Evolutionary conservation across 2,113 vertebrate genomes (phyloP), one percentile per base, ranked within the genome.

Genomic region (Nymphicus hollandicus): DNA sequence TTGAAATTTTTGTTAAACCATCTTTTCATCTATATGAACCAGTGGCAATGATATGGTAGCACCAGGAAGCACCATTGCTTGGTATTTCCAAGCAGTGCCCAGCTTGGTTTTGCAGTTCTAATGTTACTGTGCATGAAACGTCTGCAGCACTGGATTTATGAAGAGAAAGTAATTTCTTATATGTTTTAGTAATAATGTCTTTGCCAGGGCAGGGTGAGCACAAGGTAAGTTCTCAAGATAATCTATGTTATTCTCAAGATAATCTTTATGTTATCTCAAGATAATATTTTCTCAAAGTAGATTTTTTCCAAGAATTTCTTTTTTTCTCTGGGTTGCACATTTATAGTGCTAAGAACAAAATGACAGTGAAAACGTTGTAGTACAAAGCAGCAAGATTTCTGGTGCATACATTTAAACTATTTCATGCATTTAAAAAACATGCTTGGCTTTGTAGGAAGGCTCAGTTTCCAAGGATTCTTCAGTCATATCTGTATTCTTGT

Each of bases 401-500:
- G 46, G 3, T 68, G 23, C 46, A 49, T 39, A 7, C 14, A 27
- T 94, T 93, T 52, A 89, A 68, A 85, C 66, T 82, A 44, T 35
- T 81, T 61, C 4, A n/a, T 86, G 29, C 25, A 63, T 56, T 86
- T 70, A 7, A 58, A 82, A 82, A 88, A 52, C 56, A 55, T 64
- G 43, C 73, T 84, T 86, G 66, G 50, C n/a, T 91, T 94, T 89
- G 47, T 89, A 91, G 60, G 35, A 78, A 87, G 68, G 65, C 44
- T 93, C 68, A 72, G 64, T 94, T 96, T 94, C 93, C 93, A 95
- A 95, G 77, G 81, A 87, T 90, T 85, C 70, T 46, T 76, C 72
- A 72, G 20, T 91, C 39, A 41, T 76, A 68, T 74, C 47, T 88
- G 46, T 78, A 43, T 88, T 83, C 56, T 81, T 91, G 46, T 56